Evolutionary conservation across 2,113 vertebrate species (phyloP).

Genomic region (Ammospiza nelsoni): DNA sequence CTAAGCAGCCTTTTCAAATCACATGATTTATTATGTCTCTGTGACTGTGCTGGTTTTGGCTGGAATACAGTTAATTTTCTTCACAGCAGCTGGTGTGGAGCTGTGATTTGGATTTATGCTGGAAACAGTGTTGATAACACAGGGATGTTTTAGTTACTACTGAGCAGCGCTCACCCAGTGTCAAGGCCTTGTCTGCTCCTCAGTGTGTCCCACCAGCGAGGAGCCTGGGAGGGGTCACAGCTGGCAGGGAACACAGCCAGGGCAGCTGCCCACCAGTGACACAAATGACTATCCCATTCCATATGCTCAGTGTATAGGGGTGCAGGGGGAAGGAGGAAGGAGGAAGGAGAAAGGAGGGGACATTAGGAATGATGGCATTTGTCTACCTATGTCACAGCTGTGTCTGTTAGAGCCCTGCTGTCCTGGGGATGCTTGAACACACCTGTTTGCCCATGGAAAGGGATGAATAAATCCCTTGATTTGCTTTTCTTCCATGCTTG

Average conservation of each 20-base stretch:
- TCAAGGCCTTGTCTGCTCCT: background rate
- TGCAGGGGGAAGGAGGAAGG: too few relatives aligned
- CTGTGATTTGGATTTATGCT: background rate
- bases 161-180: background rate
- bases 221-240: background rate
- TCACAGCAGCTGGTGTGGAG: background rate
- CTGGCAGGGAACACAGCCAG: background rate
- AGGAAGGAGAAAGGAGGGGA: background rate
- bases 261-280: background rate
- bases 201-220: rapidly evolving
- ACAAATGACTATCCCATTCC: background rate
- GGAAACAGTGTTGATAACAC: background rate
- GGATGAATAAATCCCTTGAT: background rate
- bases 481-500: background rate
- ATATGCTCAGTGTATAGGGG: background rate
- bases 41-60: background rate
- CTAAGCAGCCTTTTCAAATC: background rate
- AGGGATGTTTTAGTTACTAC: background rate
- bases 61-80: background rate
- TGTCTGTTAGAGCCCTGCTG: background rate
- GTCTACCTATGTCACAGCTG: background rate
- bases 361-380: rapidly evolving
- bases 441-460: background rate
- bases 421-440: background rate
- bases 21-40: background rate